Evolutionary conservation across 2,113 vertebrate species (phyloP).

Genomic region (Mormyrus lacerda): DNA sequence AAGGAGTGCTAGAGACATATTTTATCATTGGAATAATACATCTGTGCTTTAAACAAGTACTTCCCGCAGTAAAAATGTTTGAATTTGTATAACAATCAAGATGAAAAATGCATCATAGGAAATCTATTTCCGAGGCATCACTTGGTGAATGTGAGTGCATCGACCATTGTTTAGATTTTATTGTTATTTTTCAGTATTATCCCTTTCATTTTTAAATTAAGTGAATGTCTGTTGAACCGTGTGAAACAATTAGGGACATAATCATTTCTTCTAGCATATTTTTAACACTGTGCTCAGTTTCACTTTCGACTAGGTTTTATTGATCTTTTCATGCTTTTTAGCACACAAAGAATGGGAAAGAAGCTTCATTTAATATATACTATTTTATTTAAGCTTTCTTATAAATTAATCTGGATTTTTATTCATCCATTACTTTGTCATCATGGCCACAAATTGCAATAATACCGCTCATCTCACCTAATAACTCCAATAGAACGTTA

Average conservation of each 20-base stretch:
- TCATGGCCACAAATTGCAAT: not conserved
- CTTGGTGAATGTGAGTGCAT: not conserved
- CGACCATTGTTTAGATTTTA: not conserved
- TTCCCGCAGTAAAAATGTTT: not conserved
- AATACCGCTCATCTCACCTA: not conserved
- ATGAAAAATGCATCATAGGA: not conserved
- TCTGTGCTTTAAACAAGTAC: not conserved
- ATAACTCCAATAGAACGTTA: not conserved
- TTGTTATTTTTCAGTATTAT: not conserved
- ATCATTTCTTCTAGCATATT: not conserved
- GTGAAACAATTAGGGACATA: not conserved
- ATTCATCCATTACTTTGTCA: not conserved
- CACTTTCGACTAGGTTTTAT: not conserved
- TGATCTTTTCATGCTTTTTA: not conserved
- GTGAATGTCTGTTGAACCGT: not conserved
- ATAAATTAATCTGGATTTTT: not conserved
- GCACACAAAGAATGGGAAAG: not conserved
- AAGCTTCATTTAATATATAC: not conserved
- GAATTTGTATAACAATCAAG: not conserved
- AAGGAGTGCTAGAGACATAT: not conserved
- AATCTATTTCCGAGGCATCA: not conserved
- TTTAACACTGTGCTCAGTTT: not conserved
- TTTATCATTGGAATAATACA: not conserved
- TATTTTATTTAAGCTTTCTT: not conserved
- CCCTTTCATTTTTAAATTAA: not conserved